Conservation (phyloP, 1,140 invertebrate species). For the Megathymus violae region DNA sequence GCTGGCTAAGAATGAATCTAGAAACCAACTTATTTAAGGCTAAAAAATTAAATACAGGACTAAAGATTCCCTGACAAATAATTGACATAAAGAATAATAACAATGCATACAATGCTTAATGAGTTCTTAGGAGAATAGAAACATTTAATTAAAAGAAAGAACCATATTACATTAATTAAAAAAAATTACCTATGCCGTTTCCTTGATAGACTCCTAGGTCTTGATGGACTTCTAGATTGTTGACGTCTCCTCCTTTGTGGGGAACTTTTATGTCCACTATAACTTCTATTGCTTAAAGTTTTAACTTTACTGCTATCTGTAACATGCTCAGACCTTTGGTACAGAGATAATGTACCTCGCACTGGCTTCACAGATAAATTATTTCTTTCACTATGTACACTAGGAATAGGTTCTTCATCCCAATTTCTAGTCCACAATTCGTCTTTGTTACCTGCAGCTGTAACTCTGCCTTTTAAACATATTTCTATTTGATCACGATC, state of each 20-base stretch:
- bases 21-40: no score
- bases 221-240: constrained; percentile 66
- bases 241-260: constrained; percentile 60
- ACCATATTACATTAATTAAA: constrained; percentile 28
- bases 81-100: no score
- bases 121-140: no score
- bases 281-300: constrained; percentile 46
- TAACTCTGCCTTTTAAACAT: constrained; percentile 96
- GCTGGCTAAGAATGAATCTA: no score
- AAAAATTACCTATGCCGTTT: constrained; percentile 63
- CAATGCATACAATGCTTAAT: no score
- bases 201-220: constrained; percentile 67
- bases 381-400: constrained; percentile 90
- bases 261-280: constrained; percentile 56
- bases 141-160: no score
- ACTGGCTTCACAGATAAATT: constrained; percentile 84
- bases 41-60: no score
- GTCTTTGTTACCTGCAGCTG: constrained; percentile 92
- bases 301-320: constrained; percentile 59
- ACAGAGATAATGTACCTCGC: constrained; percentile 80
- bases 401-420: constrained; percentile 95
- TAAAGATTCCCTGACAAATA: background rate
- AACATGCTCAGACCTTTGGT: constrained; percentile 76
- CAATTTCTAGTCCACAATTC: constrained; percentile 95
- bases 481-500: constrained; percentile 97